Base-by-base conservation (phyloP, 2,888 invertebrate species). In the Dicyrtomina minuta region DNA sequence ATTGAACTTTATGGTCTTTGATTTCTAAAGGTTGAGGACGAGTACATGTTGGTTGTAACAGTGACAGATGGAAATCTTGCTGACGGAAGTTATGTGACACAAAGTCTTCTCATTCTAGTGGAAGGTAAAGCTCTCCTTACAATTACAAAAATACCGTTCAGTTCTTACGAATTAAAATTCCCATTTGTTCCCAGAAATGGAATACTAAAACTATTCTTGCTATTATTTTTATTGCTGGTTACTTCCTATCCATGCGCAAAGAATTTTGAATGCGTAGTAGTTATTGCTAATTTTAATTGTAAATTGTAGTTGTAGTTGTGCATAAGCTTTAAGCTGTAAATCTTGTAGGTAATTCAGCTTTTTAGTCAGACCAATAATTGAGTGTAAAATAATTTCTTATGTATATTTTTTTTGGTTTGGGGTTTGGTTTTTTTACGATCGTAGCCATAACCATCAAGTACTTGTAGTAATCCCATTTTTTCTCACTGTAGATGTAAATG, bases 21-120 rank as follows among this genome's bases (percentile, higher is more conserved):
- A 51, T 67, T 59, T 75, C 84, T 84, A 49, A 80, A 92, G 92
- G 85, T 87, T 68, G 88, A 89, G 81, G 93, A 93, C 82, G 94
- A 94, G 84, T 94, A 93, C 81, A 89, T 90, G 71, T 85, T 95
- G 80, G 91, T 95, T 77, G 84, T 95, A 79, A 95, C 94, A 2
- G 83, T 95, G 79, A 93, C 92, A 6, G 95, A 95, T 82, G 92
- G 92, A 74, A 88, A 89, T 80, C 87, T 93, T 75, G 92, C 91
- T 26, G 90, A 91, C 75, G 92, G 91, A 70, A 92, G 92, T 82
- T 92, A 88, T 82, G 90, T 94, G 78, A 93, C 93, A 0, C 94
- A 94, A 84, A 93, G 93, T 81, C 87, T 95, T 78, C 84, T 94
- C 75, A 83, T 94, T 64, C 85, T 94, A 78, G 93, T 95, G 56